Base-by-base conservation (phyloP, 2,888 invertebrate species). In the Leptinotarsa rubiginosa region DNA sequence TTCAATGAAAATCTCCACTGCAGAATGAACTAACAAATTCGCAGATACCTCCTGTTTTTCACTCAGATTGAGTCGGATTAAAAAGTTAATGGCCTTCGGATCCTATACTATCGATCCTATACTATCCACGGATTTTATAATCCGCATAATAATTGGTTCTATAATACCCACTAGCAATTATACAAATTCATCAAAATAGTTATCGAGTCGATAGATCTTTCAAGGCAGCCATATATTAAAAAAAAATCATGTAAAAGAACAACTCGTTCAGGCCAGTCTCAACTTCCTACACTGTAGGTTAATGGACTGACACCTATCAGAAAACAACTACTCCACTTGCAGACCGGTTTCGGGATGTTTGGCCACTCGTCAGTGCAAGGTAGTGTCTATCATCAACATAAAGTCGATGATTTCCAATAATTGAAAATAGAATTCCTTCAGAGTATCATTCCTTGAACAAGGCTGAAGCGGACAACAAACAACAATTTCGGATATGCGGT, bases 131-230 rank as follows among this genome's bases (percentile, higher is more conserved):
- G n/a, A 62, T 62, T 31, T 41, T n/a, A 31, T 62, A 62, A 62
- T 62, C 62, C 62, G 2, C 25, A 15, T 16, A 62, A n/a, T 62
- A 31, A 62, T 41, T 62, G 41, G 41, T 41, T 41, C 5, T 41
- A 41, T 41, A 41, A 41, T 41, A 41, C 3, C 41, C 1, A 62
- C 16, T 31, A n/a, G 47, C 47, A 69, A 69, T 69, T 69, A 69
- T 69, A 56, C 47, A 69, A 54, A 56, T 47, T 47, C 69, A 69
- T 56, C 59, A 41, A 20, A 68, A 68, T 16, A 68, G 56, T 47
- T 47, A 47, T 20, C 18, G 13, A 20, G 10, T 59, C 18, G 15
- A 56, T 69, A n/a, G 47, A 69, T 56, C 18, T 18, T 18, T 10
- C 1, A 10, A 41, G 31, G 16, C 62, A n/a, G 16, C n/a, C 62